phyloP scores from a whole-genome alignment of 2,113 vertebrate species.

The Mystacornis crossleyi region DNA sequence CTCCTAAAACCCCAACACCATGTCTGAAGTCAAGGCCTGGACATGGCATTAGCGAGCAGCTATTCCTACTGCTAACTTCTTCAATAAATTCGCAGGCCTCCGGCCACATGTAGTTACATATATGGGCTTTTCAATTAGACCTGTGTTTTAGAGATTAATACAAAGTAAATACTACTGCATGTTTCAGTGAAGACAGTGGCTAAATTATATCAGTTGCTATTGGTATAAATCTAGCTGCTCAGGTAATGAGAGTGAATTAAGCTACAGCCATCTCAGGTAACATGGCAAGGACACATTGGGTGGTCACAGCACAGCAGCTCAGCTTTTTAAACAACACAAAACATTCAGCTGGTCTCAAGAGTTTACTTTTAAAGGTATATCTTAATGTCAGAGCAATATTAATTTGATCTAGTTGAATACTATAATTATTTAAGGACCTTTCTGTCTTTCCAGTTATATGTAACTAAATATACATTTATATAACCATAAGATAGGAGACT shows the following conservation, averaged over 20 bases:
- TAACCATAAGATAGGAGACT: not conserved
- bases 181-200: not conserved
- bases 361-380: not conserved
- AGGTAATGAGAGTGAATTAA: not conserved
- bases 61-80: not conserved
- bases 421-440: not conserved
- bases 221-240: not conserved
- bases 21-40: not conserved
- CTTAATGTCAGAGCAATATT: not conserved
- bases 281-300: not conserved
- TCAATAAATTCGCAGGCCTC: not conserved
- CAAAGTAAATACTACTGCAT: not conserved
- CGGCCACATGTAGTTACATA: accelerated
- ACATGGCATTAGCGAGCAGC: not conserved
- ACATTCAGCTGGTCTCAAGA: not conserved
- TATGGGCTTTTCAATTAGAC: not conserved
- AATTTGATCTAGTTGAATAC: not conserved
- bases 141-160: not conserved
- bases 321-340: not conserved
- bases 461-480: not conserved
- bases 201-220: not conserved
- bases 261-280: not conserved
- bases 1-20: too few species aligned
- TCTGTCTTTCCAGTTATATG: not conserved
- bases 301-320: not conserved